These are phyloP conservation scores for Cichlasoma orientale DNA, from an alignment of 2,797 vertebrate genomes.

Conservation along the genomic window DNA sequence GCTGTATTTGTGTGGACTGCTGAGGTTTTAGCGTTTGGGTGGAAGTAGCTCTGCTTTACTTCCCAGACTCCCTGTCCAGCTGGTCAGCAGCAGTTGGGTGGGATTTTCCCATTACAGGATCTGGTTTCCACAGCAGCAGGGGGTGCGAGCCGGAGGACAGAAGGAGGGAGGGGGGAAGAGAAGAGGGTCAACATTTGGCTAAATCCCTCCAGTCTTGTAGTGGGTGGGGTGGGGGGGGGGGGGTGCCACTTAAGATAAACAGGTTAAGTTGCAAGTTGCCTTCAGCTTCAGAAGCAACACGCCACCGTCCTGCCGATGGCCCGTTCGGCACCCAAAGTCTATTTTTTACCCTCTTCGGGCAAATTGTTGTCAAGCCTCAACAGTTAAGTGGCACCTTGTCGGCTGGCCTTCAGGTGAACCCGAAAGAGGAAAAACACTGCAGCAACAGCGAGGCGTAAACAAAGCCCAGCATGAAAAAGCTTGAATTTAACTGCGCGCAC, in stretches of 20 bases:
- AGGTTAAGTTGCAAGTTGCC: conserved; percentile 33
- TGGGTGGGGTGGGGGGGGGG: neutral
- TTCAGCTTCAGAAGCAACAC: conserved; percentile 16
- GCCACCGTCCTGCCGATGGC: neutral
- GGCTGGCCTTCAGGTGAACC: conserved; percentile 47
- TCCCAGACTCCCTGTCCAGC: conserved; percentile 69
- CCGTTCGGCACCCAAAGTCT: conserved; percentile 14
- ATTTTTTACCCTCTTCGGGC: conserved; percentile 25
- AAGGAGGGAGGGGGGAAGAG: neutral
- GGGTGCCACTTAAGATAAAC: conserved; percentile 43
- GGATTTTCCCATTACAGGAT: conserved; percentile 73
- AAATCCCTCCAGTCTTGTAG: conserved; percentile 48
- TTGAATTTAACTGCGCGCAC: conserved; percentile 15
- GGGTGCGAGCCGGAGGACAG: conserved; percentile 50
- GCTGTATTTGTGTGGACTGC: conserved; percentile 24
- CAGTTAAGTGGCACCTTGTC: conserved; percentile 34
- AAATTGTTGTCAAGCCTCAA: conserved; percentile 38
- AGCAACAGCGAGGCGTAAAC: conserved; percentile 33
- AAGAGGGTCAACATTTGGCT: conserved; percentile 57
- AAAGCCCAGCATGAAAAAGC: conserved; percentile 24
- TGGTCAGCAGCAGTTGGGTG: conserved; percentile 76
- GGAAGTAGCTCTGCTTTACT: conserved; percentile 58
- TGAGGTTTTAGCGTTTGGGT: conserved; percentile 49
- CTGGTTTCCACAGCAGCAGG: conserved; percentile 74
- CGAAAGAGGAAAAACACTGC: conserved; percentile 10